These are phyloP conservation scores for Neodiprion lecontei DNA, from an alignment of 1,140 invertebrate genomes.

Conservation along the genomic window DNA sequence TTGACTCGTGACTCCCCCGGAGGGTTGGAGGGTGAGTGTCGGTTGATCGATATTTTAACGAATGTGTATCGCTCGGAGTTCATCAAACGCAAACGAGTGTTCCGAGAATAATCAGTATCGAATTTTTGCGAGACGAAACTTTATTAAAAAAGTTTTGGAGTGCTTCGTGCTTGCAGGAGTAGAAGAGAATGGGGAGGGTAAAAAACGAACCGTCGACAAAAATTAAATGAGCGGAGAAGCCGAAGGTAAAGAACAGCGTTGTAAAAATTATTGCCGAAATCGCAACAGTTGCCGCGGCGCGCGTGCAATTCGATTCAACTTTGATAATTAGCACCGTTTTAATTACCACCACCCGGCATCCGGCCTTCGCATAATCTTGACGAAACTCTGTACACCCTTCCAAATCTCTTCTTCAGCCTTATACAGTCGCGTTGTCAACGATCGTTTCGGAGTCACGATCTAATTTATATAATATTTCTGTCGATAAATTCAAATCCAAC, in stretches of 20 bases:
- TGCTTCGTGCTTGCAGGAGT: background rate
- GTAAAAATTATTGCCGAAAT: constrained; percentile 23
- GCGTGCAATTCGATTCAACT: constrained; percentile 38
- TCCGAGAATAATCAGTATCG: background rate
- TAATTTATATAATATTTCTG: constrained; percentile 43
- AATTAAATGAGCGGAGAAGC: constrained; percentile 17
- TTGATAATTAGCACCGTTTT: constrained; percentile 58
- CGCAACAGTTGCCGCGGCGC: background rate
- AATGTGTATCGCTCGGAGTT: constrained; percentile 13
- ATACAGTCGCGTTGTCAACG: constrained; percentile 39
- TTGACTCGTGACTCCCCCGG: constrained; percentile 33
- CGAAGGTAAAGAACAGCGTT: background rate
- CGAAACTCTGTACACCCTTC: constrained; percentile 30
- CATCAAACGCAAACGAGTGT: background rate
- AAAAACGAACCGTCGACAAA: background rate
- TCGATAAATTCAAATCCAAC: constrained; percentile 11
- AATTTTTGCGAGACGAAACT: background rate
- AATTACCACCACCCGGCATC: constrained; percentile 57
- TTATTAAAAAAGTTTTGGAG: background rate
- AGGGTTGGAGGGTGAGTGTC: constrained; percentile 5
- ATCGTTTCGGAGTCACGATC: constrained; percentile 52
- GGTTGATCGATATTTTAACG: constrained; percentile 30
- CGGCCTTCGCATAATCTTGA: constrained; percentile 53
- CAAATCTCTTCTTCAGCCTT: constrained; percentile 33
- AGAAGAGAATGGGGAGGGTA: background rate